Percentiles rank a stretch among this genome's conserved stretches.
Conservation (phyloP, 2,113 vertebrate genomes). For the Leptobrachium leishanense region DNA sequence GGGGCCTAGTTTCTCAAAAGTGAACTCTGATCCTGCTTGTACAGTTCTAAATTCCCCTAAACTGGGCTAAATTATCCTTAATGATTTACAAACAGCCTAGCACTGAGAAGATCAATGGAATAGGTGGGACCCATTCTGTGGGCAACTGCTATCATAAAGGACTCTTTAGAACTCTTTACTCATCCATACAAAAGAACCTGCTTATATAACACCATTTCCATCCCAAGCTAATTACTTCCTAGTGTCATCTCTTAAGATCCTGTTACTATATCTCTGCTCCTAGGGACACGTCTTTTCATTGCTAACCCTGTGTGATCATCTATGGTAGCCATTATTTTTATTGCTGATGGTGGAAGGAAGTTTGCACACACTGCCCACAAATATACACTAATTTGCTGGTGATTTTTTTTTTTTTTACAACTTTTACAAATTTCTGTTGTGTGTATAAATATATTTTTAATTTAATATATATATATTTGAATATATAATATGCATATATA, state of each 20-base stretch:
- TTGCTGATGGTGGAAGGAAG: not conserved
- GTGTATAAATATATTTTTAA: no score
- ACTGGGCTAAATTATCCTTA: no score
- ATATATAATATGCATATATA: no score
- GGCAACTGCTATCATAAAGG: conserved; percentile 9
- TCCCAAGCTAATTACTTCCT: conserved; percentile 41
- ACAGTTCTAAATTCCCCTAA: no score
- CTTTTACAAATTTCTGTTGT: no score
- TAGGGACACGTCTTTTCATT: conserved; percentile 15
- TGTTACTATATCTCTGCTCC: conserved; percentile 35
- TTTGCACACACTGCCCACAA: no score
- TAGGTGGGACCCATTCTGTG: conserved; percentile 13
- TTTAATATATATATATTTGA: no score
- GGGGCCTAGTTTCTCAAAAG: no score
- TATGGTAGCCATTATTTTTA: not conserved
- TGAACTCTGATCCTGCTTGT: no score
- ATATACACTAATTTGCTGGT: no score
- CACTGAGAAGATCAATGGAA: not conserved
- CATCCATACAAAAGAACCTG: conserved; percentile 18
- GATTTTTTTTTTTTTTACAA: no score
- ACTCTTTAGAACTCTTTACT: conserved; percentile 5
- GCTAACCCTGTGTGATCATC: conserved; percentile 24
- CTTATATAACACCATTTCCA: conserved; percentile 31
- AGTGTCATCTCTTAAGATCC: conserved; percentile 40
- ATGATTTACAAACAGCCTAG: conserved; percentile 15